Evolutionary conservation across 2,797 vertebrate species (phyloP), one percentile per base, ranked within the genome.

Genomic region (Xiphorhynchus erythropygius): DNA sequence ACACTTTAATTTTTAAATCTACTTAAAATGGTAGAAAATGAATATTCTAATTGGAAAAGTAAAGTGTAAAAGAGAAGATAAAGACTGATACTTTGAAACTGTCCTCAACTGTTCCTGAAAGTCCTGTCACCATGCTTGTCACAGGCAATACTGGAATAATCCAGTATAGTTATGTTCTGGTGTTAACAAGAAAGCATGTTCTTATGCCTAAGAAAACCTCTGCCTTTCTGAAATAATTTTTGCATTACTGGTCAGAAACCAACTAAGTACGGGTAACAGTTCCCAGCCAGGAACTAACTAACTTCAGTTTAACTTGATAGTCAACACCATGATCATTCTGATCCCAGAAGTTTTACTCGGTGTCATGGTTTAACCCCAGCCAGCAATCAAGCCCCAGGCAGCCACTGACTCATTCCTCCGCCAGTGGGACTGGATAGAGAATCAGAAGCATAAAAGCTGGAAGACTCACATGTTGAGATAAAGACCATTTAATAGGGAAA

Each of bases 1-100:
- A 11, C 5, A 71, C 44, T 87, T 93, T 73, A 81, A 93, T 85
- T 94, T 69, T 33, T 73, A 91, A 81, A 94, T 91, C 30, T 78
- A 41, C 46, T 93, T 76, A 71, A 78, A 69, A 78, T 91, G 30
- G 22, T 64, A 86, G 87, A 94, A 96, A 91, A 94, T 94, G 1
- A 86, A 68, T 86, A 69, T 78, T 69, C 7, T 91, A 94, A 90
- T 93, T 83, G 78, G 57, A 90, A 88, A 94, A 95, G 28, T 63
- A 84, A 96, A 87, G 53, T 86, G 80, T 41, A 71, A 93, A 91
- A 88, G 46, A 75, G 76, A 90, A 90, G 85, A 91, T 84, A 93
- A 96, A 86, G 24, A 78, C 8, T 65, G 46, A 86, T 80, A 71
- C 22, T 88, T 86, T 69, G 64, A 70, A 86, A n/a, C 24, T 94